A percentile compares a stretch with the other conserved stretches of the same genome.
Conservation (phyloP, 1,140 invertebrate species). For the Drosophila bifasciata region DNA sequence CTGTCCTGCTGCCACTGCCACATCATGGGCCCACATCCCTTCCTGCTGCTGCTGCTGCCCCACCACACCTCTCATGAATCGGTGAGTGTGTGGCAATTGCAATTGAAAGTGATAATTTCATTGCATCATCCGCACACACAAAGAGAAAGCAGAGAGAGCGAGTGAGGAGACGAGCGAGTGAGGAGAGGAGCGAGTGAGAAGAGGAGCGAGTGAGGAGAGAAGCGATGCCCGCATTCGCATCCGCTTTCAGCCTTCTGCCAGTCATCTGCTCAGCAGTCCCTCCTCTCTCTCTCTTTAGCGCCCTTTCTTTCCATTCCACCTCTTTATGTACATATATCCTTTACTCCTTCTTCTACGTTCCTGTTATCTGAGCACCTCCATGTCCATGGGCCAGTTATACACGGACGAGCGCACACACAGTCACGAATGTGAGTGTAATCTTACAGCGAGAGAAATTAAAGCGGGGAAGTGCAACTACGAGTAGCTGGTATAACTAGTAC, state of each 20-base stretch:
- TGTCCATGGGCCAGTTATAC: conserved; percentile 22
- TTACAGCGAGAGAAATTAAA: conserved; percentile 27
- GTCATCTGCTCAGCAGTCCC: neutral
- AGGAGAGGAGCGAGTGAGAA: too few species aligned
- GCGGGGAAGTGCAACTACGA: too few species aligned
- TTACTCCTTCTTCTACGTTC: neutral
- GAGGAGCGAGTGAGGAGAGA: too few species aligned
- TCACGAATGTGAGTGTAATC: neutral
- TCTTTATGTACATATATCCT: too few species aligned
- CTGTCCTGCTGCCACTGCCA: neutral
- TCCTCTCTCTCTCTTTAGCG: too few species aligned
- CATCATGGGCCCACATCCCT: neutral
- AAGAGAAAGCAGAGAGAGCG: neutral
- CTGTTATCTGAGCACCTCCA: conserved; percentile 42
- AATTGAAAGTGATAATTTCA: conserved; percentile 80
- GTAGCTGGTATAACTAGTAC: too few species aligned
- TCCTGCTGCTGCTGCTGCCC: neutral
- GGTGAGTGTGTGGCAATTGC: conserved; percentile 59
- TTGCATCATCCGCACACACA: conserved; percentile 44
- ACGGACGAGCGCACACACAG: conserved; percentile 2
- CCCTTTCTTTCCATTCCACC: too few species aligned
- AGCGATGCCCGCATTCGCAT: conserved; percentile 27
- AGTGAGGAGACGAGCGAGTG: too few species aligned
- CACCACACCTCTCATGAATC: conserved; percentile 3
- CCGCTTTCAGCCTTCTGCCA: conserved; percentile 1